These are phyloP conservation scores for Perdita meconis DNA, from an alignment of 2,888 invertebrate species.

Conservation along the genomic window DNA sequence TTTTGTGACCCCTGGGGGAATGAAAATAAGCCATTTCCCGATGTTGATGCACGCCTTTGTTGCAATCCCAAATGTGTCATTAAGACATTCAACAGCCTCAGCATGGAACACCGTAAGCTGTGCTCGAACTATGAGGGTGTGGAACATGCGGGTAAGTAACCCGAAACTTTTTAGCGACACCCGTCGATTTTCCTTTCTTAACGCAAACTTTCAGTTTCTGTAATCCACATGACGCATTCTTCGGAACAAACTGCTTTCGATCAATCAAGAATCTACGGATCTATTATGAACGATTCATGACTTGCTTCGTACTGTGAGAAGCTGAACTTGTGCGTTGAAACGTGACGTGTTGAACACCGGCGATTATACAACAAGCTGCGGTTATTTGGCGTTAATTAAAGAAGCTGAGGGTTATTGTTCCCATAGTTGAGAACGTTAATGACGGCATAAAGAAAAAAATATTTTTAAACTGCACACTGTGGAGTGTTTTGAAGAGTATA, in stretches of 20 bases:
- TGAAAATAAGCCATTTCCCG: constrained; percentile 22
- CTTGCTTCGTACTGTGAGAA: constrained; percentile 6
- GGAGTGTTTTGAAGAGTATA: too few species aligned
- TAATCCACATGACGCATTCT: neutral
- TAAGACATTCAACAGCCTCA: constrained; percentile 12
- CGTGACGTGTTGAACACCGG: constrained; percentile 22
- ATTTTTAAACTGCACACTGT: neutral
- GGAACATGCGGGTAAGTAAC: constrained; percentile 59
- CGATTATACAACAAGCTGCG: constrained; percentile 51
- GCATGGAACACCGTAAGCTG: constrained; percentile 4
- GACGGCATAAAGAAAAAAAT: neutral
- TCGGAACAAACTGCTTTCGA: neutral
- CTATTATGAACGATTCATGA: too few species aligned
- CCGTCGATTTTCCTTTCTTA: constrained; percentile 34
- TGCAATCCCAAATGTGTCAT: constrained; percentile 28
- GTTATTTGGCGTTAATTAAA: constrained; percentile 61
- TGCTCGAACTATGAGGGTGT: constrained; percentile 36
- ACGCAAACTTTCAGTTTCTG: neutral
- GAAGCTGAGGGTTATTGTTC: constrained; percentile 58
- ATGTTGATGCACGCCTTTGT: neutral
- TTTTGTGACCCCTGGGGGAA: constrained; percentile 33
- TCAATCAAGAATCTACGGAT: constrained; percentile 15
- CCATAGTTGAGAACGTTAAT: constrained; percentile 27
- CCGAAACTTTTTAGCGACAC: constrained; percentile 53
- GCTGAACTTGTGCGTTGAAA: constrained; percentile 61